These are phyloP conservation scores for Zapus hudsonius DNA, from an alignment of 2,113 vertebrate genomes.

Conservation along the genomic window DNA sequence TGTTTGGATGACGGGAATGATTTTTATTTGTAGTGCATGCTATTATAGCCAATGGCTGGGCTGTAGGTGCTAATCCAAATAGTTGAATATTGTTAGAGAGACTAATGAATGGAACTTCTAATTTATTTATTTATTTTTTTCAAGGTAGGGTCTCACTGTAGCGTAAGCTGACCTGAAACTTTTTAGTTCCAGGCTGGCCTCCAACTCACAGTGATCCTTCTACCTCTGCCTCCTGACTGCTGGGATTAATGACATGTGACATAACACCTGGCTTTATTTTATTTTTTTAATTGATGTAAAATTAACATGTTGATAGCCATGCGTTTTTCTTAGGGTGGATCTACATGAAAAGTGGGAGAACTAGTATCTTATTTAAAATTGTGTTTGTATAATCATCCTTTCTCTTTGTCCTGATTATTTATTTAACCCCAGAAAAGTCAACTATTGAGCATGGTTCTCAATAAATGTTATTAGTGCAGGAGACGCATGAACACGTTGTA, in stretches of 20 bases:
- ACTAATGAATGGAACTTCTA: background rate
- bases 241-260: too few relatives aligned
- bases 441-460: background rate
- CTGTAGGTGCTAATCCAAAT: background rate
- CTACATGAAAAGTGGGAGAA: background rate
- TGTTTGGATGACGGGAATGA: background rate
- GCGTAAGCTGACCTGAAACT: too few relatives aligned
- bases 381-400: background rate
- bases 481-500: background rate
- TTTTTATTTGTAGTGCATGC: too few relatives aligned
- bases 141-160: too few relatives aligned
- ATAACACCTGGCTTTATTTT: too few relatives aligned
- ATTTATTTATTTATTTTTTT: too few relatives aligned
- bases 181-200: too few relatives aligned
- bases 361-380: slow-evolving; percentile 9
- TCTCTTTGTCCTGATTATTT: background rate
- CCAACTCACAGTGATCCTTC: too few relatives aligned
- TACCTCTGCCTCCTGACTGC: too few relatives aligned
- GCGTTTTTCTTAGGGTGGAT: background rate
- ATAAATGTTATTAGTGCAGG: background rate
- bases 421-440: background rate
- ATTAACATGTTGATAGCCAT: background rate
- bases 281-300: slow-evolving; percentile 10
- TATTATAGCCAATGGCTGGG: background rate
- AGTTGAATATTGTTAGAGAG: background rate